Percentiles rank a stretch among this genome's conserved stretches.
Evolutionary conservation across 2,113 vertebrate genomes (phyloP).

Genomic region (Stigmatopora nigra): DNA sequence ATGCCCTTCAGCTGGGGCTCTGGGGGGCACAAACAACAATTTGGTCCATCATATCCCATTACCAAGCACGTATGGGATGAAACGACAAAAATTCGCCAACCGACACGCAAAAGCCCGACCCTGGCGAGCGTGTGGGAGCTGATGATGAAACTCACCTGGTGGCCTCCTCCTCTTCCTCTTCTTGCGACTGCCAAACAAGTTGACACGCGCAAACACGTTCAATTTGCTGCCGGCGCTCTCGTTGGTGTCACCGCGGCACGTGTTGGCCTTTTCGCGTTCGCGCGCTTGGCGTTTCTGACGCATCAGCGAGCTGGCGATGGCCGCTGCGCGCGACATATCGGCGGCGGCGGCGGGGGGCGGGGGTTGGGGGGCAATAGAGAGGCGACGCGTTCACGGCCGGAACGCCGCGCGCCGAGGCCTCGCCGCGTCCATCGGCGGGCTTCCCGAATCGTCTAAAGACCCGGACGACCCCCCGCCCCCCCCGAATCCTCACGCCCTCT

Average conservation of each 20-base stretch:
- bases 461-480: slow-evolving; percentile 11
- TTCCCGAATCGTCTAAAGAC: slow-evolving; percentile 1
- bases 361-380: not conserved
- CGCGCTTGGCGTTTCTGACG: slow-evolving; percentile 94
- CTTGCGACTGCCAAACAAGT: slow-evolving; percentile 93
- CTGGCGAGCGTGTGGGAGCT: not conserved
- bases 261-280: slow-evolving; percentile 92
- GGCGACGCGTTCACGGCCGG: slow-evolving; percentile 47
- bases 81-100: not conserved
- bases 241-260: slow-evolving; percentile 86
- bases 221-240: slow-evolving; percentile 90
- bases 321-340: slow-evolving; percentile 88
- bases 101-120: no score
- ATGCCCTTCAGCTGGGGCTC: slow-evolving; percentile 99
- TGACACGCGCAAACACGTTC: slow-evolving; percentile 95
- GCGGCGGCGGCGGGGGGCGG: slow-evolving; percentile 3
- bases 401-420: slow-evolving; percentile 46
- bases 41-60: not conserved
- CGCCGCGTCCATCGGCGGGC: slow-evolving; percentile 23
- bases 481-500: slow-evolving; percentile 25
- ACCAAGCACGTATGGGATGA: not conserved
- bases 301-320: slow-evolving; percentile 98
- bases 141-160: slow-evolving; percentile 72
- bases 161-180: slow-evolving; percentile 86
- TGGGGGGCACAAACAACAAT: slow-evolving; percentile 50